Conservation (phyloP, 2,888 invertebrate species). For the Heliconius ethilla region DNA sequence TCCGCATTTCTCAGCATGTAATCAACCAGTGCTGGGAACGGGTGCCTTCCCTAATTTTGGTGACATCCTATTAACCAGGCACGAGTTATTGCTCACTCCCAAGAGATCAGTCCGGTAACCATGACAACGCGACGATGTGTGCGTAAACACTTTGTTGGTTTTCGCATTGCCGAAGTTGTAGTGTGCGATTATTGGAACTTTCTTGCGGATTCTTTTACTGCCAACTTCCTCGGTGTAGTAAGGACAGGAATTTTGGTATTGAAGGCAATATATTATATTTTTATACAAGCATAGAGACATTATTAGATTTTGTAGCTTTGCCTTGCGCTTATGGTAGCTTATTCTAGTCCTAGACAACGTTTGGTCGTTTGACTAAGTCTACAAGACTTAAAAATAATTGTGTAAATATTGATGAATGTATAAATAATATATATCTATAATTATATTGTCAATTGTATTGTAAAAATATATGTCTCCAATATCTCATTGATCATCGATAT, state of each 20-base stretch:
- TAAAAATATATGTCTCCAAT: too few species aligned
- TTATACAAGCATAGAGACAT: neutral
- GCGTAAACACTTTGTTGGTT: constrained; percentile 57
- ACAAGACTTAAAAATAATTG: neutral
- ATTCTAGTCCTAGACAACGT: too few species aligned
- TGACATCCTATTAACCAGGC: constrained; percentile 74
- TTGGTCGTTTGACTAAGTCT: too few species aligned
- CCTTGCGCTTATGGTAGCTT: too few species aligned
- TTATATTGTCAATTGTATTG: too few species aligned
- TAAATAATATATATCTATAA: neutral
- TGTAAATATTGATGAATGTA: neutral
- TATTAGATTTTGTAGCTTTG: too few species aligned
- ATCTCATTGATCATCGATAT: too few species aligned
- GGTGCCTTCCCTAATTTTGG: constrained; percentile 74
- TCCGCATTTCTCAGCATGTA: constrained; percentile 65
- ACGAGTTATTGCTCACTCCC: constrained; percentile 70
- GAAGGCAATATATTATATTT: neutral
- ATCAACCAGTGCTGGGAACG: constrained; percentile 69
- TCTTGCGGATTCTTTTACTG: constrained; percentile 66
- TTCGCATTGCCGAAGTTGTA: constrained; percentile 62
- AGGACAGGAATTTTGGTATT: constrained; percentile 30
- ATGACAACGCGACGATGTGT: constrained; percentile 61
- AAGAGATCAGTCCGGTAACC: constrained; percentile 65
- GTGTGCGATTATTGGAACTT: constrained; percentile 63
- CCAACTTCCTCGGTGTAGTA: constrained; percentile 26